A percentile compares a stretch with the other conserved stretches of the same genome.
phyloP scores from a whole-genome alignment of 2,113 vertebrate species.

The Tachuris rubrigastra region DNA sequence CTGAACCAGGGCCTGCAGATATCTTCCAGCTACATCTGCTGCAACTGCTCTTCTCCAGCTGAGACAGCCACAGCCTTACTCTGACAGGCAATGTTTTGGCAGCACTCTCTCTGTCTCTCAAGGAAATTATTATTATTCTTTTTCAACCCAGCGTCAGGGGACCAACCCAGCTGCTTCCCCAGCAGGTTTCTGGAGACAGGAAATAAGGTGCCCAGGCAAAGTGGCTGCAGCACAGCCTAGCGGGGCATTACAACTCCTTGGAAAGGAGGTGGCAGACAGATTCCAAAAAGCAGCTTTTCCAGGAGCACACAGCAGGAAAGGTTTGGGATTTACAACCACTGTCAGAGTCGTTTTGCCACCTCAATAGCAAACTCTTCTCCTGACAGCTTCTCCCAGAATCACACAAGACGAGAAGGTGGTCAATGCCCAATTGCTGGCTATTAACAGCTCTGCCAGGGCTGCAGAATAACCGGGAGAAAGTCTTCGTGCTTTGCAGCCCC shows the following conservation, averaged over 20 bases:
- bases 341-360: not conserved
- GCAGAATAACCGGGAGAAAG: not conserved
- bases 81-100: not conserved
- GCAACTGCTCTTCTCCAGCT: not conserved
- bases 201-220: not conserved
- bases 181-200: not conserved
- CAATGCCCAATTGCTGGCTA: fast-evolving
- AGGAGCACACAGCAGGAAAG: not conserved
- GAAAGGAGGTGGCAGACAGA: not conserved
- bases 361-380: not conserved
- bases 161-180: not conserved
- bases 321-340: not conserved
- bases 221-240: not conserved
- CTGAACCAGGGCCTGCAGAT: not conserved
- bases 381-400: not conserved
- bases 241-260: fast-evolving
- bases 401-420: not conserved
- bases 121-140: not conserved
- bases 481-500: not conserved
- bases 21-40: conserved; percentile 17
- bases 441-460: not conserved
- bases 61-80: fast-evolving
- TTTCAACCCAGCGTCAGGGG: not conserved
- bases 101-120: not conserved
- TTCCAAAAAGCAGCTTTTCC: not conserved